Conservation (phyloP, 2,888 invertebrate species). For the Spilarctia lutea region DNA sequence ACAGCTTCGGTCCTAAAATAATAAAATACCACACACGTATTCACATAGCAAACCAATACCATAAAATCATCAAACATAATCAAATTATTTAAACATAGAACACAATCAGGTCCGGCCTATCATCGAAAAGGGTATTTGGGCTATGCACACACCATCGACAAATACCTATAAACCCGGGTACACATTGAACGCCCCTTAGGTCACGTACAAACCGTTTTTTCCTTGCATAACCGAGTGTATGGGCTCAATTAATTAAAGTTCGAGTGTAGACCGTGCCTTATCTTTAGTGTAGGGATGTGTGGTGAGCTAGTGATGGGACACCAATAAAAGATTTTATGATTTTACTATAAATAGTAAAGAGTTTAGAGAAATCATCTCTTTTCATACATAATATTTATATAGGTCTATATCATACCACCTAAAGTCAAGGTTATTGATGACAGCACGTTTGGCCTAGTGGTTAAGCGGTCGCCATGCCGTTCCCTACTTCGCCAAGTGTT, state of each 20-base stretch:
- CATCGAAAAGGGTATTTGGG: constrained; percentile 45
- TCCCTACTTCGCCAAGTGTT: no score
- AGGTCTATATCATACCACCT: neutral
- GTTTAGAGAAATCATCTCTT: neutral
- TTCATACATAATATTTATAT: neutral
- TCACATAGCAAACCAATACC: constrained; percentile 11
- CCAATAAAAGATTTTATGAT: constrained; percentile 35
- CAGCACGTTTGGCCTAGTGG: no score
- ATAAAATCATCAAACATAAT: constrained; percentile 21
- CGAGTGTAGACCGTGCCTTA: constrained; percentile 68
- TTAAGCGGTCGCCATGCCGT: no score
- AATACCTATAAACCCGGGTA: constrained; percentile 45
- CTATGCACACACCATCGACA: constrained; percentile 42
- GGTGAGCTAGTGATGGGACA: constrained; percentile 36
- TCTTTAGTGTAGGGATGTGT: constrained; percentile 49
- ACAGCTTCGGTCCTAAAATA: neutral
- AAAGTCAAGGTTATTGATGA: no score
- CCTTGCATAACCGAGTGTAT: constrained; percentile 57
- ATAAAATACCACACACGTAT: constrained; percentile 7
- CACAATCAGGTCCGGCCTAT: constrained; percentile 29
- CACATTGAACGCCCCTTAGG: constrained; percentile 45
- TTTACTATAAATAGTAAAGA: constrained; percentile 12
- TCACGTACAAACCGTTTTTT: constrained; percentile 62
- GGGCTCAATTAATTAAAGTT: constrained; percentile 68
- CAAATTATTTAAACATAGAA: constrained; percentile 20